These are phyloP conservation scores for Tinamus major DNA, from an alignment of 2,797 vertebrate species.

Conservation along the genomic window DNA sequence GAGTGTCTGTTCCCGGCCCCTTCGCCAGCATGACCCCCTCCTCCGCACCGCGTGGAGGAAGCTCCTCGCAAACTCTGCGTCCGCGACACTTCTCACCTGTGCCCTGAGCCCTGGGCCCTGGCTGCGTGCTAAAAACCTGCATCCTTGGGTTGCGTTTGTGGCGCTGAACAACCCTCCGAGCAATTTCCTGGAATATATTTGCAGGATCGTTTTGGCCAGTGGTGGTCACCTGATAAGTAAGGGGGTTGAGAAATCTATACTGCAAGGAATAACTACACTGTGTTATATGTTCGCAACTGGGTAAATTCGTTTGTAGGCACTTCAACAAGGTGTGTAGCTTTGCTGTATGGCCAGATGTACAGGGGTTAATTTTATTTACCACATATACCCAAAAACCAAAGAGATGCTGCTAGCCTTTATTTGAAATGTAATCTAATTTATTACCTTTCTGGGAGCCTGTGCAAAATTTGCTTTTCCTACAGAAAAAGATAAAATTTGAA, in stretches of 20 bases:
- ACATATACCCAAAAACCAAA: not conserved
- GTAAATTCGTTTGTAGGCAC: not conserved
- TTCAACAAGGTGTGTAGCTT: not conserved
- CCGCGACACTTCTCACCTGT: not conserved
- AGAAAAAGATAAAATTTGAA: not conserved
- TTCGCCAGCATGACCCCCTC: not conserved
- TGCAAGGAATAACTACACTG: not conserved
- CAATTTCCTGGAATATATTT: not conserved
- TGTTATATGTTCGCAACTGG: not conserved
- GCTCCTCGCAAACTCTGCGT: not conserved
- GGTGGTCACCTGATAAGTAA: not conserved
- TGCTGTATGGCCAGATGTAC: not conserved
- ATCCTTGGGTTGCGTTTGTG: not conserved
- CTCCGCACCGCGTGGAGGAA: not conserved
- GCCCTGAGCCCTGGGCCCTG: not conserved
- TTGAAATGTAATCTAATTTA: not conserved
- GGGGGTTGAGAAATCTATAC: not conserved
- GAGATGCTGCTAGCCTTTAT: not conserved
- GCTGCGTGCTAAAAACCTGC: not conserved
- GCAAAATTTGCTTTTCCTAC: not conserved
- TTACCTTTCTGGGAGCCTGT: not conserved
- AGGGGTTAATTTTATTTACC: conserved; percentile 3
- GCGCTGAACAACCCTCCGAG: not conserved
- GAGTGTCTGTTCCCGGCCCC: rapidly evolving
- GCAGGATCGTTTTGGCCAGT: not conserved